Evolutionary conservation across 2,888 invertebrate species (phyloP).

Genomic region (Mamestra brassicae): DNA sequence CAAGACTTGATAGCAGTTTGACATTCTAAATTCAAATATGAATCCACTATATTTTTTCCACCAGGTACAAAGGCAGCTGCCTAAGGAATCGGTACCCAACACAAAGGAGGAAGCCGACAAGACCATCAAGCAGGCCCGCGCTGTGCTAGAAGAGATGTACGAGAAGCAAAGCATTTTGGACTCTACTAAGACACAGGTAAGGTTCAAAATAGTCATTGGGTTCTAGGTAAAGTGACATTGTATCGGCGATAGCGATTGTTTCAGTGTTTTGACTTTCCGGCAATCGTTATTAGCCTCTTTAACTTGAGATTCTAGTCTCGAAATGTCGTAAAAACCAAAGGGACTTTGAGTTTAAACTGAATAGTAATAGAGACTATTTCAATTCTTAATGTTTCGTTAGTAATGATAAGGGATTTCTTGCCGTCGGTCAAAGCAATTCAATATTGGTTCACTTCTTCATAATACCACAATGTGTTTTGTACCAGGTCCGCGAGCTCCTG

Average conservation of each 20-base stretch:
- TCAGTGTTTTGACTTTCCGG: too few species aligned
- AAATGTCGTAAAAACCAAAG: too few species aligned
- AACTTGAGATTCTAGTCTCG: too few species aligned
- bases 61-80: slow-evolving; percentile 95
- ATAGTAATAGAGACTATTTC: too few species aligned
- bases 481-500: slow-evolving; percentile 94
- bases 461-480: neutral
- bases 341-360: too few species aligned
- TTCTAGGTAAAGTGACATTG: too few species aligned
- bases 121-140: slow-evolving; percentile 95
- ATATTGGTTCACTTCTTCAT: too few species aligned
- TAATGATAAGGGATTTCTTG: too few species aligned
- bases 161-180: slow-evolving; percentile 97
- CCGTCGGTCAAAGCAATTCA: too few species aligned
- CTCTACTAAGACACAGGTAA: slow-evolving; percentile 95
- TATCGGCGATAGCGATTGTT: too few species aligned
- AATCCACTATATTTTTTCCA: neutral
- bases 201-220: neutral
- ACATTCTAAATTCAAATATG: neutral
- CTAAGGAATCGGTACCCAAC: slow-evolving; percentile 94
- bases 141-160: slow-evolving; percentile 97
- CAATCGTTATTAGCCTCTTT: too few species aligned
- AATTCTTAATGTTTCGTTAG: too few species aligned
- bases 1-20: neutral
- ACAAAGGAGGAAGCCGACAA: slow-evolving; percentile 98